These are phyloP conservation scores for Priocnemis perturbator DNA, from an alignment of 2,888 invertebrate species.

Conservation along the genomic window DNA sequence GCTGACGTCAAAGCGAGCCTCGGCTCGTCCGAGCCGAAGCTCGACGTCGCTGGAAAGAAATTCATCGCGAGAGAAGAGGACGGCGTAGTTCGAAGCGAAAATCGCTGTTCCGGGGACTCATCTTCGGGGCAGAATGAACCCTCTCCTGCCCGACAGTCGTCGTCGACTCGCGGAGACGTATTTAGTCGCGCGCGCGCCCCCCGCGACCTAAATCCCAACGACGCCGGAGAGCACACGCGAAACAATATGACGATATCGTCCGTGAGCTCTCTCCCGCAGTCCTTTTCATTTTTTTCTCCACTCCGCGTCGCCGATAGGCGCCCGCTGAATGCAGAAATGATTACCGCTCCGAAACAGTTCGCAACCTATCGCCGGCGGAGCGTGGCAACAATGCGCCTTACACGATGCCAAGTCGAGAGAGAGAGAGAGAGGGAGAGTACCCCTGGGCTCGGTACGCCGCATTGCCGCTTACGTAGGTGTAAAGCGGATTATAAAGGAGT, in stretches of 20 bases:
- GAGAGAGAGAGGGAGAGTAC: constrained; percentile 7
- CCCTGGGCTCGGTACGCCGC: constrained; percentile 17
- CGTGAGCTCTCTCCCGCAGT: constrained; percentile 9
- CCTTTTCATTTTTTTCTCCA: constrained; percentile 1
- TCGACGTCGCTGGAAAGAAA: no score
- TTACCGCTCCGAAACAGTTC: constrained; percentile 39
- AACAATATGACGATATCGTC: constrained; percentile 7
- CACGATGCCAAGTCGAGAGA: neutral
- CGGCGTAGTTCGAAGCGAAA: no score
- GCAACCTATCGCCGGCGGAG: constrained; percentile 24
- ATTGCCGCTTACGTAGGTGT: constrained; percentile 47
- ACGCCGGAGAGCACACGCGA: constrained; percentile 14
- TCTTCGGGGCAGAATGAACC: no score
- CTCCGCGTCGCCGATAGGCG: constrained; percentile 11
- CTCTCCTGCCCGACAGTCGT: no score
- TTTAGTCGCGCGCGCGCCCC: constrained; percentile 7
- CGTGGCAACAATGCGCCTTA: constrained; percentile 19
- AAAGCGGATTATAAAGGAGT: constrained; percentile 71
- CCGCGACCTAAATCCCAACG: constrained; percentile 41
- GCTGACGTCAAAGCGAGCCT: no score
- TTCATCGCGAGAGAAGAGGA: no score
- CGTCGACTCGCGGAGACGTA: no score
- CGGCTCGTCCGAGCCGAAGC: no score
- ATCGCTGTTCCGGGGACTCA: no score
- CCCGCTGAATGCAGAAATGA: constrained; percentile 46